Conservation (phyloP, 2,113 vertebrate genomes). For the Nibea albiflora region DNA sequence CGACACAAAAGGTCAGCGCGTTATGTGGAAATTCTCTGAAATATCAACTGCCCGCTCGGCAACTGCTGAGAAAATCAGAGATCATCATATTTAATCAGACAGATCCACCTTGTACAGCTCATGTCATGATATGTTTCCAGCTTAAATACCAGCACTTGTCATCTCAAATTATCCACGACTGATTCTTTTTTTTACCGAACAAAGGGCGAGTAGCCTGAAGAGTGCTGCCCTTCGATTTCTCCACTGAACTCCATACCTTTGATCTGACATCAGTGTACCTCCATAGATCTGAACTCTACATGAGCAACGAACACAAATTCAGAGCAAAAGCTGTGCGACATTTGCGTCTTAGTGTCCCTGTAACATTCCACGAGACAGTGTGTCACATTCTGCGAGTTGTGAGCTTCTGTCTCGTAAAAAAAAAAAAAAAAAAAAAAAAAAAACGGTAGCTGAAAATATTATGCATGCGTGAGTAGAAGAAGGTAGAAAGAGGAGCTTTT, state of each 20-base stretch:
- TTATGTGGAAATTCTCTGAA: conserved; percentile 35
- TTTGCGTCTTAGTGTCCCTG: not conserved
- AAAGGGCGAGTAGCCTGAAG: conserved; percentile 29
- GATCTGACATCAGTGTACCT: not conserved
- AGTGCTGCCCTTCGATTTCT: conserved; percentile 10
- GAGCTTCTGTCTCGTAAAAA: conserved; percentile 46
- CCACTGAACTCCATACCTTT: conserved; percentile 36
- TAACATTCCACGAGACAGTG: not conserved
- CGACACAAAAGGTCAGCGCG: conserved; percentile 50
- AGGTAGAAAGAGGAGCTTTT: not conserved
- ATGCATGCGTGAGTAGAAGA: conserved; percentile 45
- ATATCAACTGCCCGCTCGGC: conserved; percentile 51
- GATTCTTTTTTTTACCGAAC: conserved; percentile 14
- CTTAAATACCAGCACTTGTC: conserved; percentile 58
- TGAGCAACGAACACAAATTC: not conserved
- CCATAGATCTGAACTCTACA: not conserved
- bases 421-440: conserved; percentile 54
- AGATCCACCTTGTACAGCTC: conserved; percentile 9
- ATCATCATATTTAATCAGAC: conserved; percentile 14
- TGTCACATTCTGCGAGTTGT: not conserved
- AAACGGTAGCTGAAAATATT: conserved; percentile 64
- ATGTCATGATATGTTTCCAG: conserved; percentile 33
- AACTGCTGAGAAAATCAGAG: not conserved
- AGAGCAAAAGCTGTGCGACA: conserved; percentile 1
- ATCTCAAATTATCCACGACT: conserved; percentile 21